These are phyloP conservation scores for Albula goreensis DNA, from an alignment of 2,113 vertebrate species.

Conservation along the genomic window DNA sequence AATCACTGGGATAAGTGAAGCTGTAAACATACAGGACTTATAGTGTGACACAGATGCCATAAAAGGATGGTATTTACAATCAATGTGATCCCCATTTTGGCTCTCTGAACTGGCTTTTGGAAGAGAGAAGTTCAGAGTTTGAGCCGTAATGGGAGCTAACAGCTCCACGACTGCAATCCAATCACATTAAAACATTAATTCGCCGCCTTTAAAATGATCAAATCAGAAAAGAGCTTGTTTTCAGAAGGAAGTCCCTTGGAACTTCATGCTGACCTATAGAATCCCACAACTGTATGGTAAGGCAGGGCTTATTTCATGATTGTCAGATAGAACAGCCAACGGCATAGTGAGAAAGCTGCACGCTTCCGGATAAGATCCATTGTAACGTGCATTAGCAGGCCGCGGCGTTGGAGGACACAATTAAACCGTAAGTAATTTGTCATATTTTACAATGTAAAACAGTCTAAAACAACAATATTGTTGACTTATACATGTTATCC, in stretches of 20 bases:
- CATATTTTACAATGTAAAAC: too few species aligned
- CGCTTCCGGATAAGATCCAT: not conserved
- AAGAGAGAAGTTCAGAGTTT: not conserved
- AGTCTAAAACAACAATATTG: too few species aligned
- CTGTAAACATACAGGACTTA: too few species aligned
- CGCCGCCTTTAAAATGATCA: too few species aligned
- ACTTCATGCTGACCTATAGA: not conserved
- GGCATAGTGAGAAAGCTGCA: not conserved
- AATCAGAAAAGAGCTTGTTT: too few species aligned
- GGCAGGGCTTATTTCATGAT: not conserved
- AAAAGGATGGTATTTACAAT: too few species aligned
- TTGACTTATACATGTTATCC: too few species aligned
- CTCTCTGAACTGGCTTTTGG: not conserved
- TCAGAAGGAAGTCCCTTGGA: not conserved
- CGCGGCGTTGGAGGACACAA: not conserved
- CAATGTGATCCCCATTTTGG: not conserved
- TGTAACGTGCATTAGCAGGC: not conserved
- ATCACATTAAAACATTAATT: not conserved
- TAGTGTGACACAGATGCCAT: too few species aligned
- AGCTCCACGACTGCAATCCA: not conserved
- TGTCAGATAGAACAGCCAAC: conserved; percentile 3
- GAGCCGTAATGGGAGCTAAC: not conserved
- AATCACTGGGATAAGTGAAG: too few species aligned
- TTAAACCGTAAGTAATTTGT: not conserved
- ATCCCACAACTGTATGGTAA: not conserved